Percentiles rank a stretch among this genome's conserved stretches.
These are phyloP conservation scores for Halictus quadricinctus DNA, from an alignment of 2,888 invertebrate species.

Conservation along the genomic window DNA sequence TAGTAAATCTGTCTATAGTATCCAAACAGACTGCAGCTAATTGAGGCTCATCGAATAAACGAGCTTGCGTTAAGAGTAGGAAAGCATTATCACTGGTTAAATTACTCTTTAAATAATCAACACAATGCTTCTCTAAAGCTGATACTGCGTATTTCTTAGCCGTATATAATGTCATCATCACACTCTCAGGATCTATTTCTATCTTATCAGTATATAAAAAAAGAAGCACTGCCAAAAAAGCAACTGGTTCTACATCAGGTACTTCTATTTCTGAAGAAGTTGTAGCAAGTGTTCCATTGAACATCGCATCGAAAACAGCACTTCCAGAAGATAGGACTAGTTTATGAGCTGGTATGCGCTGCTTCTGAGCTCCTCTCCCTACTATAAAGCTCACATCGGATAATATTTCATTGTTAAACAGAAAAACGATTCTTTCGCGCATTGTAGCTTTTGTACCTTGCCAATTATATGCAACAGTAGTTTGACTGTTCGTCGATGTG, in stretches of 20 bases:
- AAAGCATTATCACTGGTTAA: slow-evolving; percentile 93
- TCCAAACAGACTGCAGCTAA: slow-evolving; percentile 91
- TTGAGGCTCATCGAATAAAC: slow-evolving; percentile 92
- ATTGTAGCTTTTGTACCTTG: slow-evolving; percentile 90
- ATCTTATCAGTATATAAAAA: slow-evolving; percentile 92
- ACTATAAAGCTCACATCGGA: slow-evolving; percentile 91
- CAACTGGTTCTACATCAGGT: slow-evolving; percentile 92
- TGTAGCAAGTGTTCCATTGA: slow-evolving; percentile 89
- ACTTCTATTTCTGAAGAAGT: slow-evolving; percentile 89
- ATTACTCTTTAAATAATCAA: slow-evolving; percentile 89
- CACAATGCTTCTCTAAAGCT: slow-evolving; percentile 91
- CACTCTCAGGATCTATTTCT: slow-evolving; percentile 92
- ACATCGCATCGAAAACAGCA: slow-evolving; percentile 94
- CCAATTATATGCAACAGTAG: slow-evolving; percentile 84
- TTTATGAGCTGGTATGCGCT: slow-evolving; percentile 90
- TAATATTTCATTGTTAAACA: slow-evolving; percentile 87
- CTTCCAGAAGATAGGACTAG: slow-evolving; percentile 92
- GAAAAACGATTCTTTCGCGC: slow-evolving; percentile 89
- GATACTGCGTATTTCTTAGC: slow-evolving; percentile 95
- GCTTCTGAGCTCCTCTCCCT: slow-evolving; percentile 87
- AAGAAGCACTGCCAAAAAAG: slow-evolving; percentile 89
- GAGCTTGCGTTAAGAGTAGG: slow-evolving; percentile 89
- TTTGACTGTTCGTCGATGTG: slow-evolving; percentile 56
- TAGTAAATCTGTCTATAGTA: slow-evolving; percentile 92
- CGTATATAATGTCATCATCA: slow-evolving; percentile 93